Conservation (phyloP, 1,140 invertebrate species). For the Drosophila teissieri region DNA sequence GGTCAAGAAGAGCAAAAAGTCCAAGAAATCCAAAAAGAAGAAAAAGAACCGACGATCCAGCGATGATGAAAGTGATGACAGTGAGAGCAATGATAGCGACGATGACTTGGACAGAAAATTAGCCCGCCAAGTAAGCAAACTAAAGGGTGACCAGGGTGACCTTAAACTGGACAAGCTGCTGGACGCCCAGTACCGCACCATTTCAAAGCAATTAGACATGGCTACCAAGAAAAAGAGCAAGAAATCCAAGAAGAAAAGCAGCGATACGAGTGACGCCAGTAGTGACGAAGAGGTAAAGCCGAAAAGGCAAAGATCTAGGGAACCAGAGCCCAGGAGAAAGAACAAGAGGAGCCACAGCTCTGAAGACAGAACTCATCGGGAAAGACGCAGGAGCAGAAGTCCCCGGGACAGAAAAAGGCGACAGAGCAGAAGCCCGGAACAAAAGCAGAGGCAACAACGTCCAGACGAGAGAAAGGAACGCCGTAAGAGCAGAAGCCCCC, state of each 20-base stretch:
- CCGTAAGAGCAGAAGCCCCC: slow-evolving; percentile 33
- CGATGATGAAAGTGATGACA: slow-evolving; percentile 32
- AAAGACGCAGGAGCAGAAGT: slow-evolving; percentile 21
- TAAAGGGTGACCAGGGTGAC: slow-evolving; percentile 72
- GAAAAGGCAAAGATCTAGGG: not conserved
- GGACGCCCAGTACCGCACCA: slow-evolving; percentile 72
- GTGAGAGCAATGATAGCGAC: slow-evolving; percentile 66
- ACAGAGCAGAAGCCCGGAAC: slow-evolving; percentile 1
- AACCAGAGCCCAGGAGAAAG: not conserved
- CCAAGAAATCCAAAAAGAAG: slow-evolving; percentile 74
- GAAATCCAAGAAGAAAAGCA: slow-evolving; percentile 30
- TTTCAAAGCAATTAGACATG: slow-evolving; percentile 81
- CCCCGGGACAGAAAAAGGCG: not conserved
- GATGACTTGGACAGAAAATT: slow-evolving; percentile 85
- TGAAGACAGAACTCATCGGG: not conserved
- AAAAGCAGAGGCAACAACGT: not conserved
- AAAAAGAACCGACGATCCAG: slow-evolving; percentile 41
- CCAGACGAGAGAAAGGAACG: not conserved
- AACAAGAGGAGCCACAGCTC: slow-evolving; percentile 1
- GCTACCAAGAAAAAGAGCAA: slow-evolving; percentile 55
- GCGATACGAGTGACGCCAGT: slow-evolving; percentile 30
- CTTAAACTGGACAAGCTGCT: slow-evolving; percentile 69
- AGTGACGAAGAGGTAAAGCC: slow-evolving; percentile 10
- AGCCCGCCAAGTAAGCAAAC: slow-evolving; percentile 85
- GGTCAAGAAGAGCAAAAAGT: slow-evolving; percentile 85